Base-by-base conservation (phyloP, 2,113 vertebrate species). In the Chloebia gouldiae region DNA sequence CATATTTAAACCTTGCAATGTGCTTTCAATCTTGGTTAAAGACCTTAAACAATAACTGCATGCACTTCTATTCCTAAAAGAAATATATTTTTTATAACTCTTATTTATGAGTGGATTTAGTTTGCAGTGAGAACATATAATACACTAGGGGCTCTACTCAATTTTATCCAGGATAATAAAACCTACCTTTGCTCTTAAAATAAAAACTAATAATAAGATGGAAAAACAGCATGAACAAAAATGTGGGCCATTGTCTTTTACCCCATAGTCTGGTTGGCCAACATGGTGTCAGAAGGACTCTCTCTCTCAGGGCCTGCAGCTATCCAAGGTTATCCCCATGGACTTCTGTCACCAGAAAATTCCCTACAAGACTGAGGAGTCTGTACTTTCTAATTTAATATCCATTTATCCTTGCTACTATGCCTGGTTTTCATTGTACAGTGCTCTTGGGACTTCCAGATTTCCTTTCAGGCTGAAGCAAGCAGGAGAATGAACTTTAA, bases 11-110 rank as follows among this genome's bases (percentile, higher is more conserved):
- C 37, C 27, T 91, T 89, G 68, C 69, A 93, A 63, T 81, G 7
- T 93, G 89, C 84, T 95, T 96, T 95, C 95, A 91, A 53, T 95
- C 82, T 88, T 4, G 3, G 69, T 68, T 92, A 75, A 95, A 90
- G 82, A 72, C 45, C 37, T 90, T 72, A 31, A 72, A 72, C 28
- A 71, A 39, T 88, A 78, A 78, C 51, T 83, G 18, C 42, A 39
- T 78, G n/a, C 30, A 33, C 15, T 81, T 84, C 64, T 47, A 50
- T 81, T 88, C 47, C 77, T 92, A 78, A 86, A 86, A 73, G 50
- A 92, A 91, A 92, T 63, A 73, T 3, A 65, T 1, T 0, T 81
- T 86, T 88, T 89, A 78, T 95, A 89, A 89, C 86, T 90, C 42
- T 72, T 86, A 83, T 77, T 96, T 94, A 96, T 84, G 83, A 75